Conservation (phyloP, 2,888 invertebrate species). For the Rhagium mordax region DNA sequence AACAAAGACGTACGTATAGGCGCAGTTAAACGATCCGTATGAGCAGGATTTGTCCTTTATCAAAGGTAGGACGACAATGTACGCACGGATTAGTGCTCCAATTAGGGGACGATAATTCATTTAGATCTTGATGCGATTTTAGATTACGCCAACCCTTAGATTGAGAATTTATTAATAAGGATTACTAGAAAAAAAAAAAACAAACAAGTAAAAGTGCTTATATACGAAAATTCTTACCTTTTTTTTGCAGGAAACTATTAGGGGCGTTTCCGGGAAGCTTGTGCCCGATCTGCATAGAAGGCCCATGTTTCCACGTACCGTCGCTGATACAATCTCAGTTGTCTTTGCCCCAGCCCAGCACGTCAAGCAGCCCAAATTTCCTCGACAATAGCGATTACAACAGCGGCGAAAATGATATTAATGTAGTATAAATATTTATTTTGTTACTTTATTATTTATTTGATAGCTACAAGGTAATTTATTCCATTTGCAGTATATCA, state of each 20-base stretch:
- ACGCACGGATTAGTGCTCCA: slow-evolving; percentile 12
- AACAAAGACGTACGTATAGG: slow-evolving; percentile 35
- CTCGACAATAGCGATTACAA: slow-evolving; percentile 17
- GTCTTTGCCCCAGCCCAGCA: slow-evolving; percentile 33
- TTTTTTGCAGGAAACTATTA: slow-evolving; percentile 66
- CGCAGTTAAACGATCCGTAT: slow-evolving; percentile 42
- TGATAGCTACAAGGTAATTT: not conserved
- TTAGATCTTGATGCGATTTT: slow-evolving; percentile 10
- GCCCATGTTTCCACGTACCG: slow-evolving; percentile 62
- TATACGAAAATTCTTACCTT: too few relatives aligned
- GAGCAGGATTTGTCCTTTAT: slow-evolving; percentile 43
- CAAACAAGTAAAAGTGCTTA: too few relatives aligned
- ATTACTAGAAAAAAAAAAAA: not conserved
- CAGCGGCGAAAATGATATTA: slow-evolving; percentile 14
- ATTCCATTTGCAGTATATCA: not conserved
- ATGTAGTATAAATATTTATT: slow-evolving; percentile 10
- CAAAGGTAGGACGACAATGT: not conserved
- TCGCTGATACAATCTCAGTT: slow-evolving; percentile 47
- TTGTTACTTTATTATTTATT: not conserved
- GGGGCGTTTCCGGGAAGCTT: slow-evolving; percentile 63
- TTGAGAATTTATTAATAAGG: not conserved
- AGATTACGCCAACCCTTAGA: not conserved
- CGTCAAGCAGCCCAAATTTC: slow-evolving; percentile 17
- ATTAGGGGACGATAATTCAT: slow-evolving; percentile 13
- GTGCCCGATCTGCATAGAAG: slow-evolving; percentile 66